Conservation (phyloP, 2,113 vertebrate species). For the Phaethon lepturus region DNA sequence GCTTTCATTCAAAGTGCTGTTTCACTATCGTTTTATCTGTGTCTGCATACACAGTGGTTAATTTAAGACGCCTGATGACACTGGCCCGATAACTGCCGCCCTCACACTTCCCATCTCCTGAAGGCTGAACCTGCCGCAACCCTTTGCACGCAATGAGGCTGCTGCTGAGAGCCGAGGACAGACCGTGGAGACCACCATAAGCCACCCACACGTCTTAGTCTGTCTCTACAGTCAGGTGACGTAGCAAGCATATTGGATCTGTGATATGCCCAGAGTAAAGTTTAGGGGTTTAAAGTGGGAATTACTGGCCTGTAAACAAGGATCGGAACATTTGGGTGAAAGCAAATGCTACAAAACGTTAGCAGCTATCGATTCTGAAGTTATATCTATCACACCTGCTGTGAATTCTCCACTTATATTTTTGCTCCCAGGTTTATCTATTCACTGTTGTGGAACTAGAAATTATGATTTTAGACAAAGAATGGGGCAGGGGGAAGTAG, state of each 20-base stretch:
- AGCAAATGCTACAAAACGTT: not conserved
- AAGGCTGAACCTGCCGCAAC: not conserved
- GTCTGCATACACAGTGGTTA: not conserved
- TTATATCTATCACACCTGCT: not conserved
- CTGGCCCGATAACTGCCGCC: not conserved
- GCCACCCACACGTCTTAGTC: not conserved
- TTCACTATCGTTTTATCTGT: not conserved
- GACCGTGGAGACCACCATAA: fast-evolving
- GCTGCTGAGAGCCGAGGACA: not conserved
- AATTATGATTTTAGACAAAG: not conserved
- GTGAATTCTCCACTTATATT: not conserved
- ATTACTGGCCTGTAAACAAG: not conserved
- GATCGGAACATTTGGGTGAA: not conserved
- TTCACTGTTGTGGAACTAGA: not conserved
- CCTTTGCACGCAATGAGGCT: not conserved
- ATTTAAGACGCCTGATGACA: not conserved
- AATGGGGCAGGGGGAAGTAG: not conserved
- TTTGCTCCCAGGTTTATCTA: not conserved
- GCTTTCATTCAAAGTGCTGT: not conserved
- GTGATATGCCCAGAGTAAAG: too few relatives aligned
- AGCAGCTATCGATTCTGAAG: not conserved
- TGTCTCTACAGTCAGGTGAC: not conserved
- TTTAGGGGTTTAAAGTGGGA: not conserved
- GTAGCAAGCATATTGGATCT: too few relatives aligned
- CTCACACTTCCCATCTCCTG: not conserved